Conservation (phyloP, 2,113 vertebrate genomes). For the Halichoerus grypus region DNA sequence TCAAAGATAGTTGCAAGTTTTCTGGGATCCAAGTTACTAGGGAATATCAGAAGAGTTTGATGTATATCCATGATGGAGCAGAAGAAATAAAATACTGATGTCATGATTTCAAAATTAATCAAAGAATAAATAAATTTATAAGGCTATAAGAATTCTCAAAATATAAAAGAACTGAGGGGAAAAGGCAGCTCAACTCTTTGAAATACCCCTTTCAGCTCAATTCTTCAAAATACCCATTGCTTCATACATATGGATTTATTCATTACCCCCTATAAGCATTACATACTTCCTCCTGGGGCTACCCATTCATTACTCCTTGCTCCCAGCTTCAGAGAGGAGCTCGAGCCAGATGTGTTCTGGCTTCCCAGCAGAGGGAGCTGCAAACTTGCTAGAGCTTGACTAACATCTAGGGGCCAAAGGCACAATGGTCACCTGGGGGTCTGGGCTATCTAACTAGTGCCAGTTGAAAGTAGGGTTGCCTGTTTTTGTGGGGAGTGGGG, state of each 20-base stretch:
- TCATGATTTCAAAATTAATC: conserved; percentile 55
- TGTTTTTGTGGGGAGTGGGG: neutral
- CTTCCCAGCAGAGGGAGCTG: conserved; percentile 1
- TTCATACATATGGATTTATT: neutral
- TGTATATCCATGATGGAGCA: neutral
- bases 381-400: neutral
- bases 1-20: neutral
- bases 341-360: neutral
- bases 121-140: neutral
- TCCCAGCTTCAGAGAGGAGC: neutral
- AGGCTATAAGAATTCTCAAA: neutral
- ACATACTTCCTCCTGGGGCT: neutral
- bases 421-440: neutral
- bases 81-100: conserved; percentile 19
- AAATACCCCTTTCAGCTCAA: neutral
- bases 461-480: neutral
- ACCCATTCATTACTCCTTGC: neutral
- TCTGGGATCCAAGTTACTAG: neutral
- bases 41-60: neutral
- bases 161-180: neutral
- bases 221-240: neutral
- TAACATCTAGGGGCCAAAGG: neutral
- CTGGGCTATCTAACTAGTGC: neutral
- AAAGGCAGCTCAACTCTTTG: neutral
- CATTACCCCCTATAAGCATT: neutral